Base-by-base conservation (phyloP, 1,140 invertebrate genomes). In the Trichonephila clavata region DNA sequence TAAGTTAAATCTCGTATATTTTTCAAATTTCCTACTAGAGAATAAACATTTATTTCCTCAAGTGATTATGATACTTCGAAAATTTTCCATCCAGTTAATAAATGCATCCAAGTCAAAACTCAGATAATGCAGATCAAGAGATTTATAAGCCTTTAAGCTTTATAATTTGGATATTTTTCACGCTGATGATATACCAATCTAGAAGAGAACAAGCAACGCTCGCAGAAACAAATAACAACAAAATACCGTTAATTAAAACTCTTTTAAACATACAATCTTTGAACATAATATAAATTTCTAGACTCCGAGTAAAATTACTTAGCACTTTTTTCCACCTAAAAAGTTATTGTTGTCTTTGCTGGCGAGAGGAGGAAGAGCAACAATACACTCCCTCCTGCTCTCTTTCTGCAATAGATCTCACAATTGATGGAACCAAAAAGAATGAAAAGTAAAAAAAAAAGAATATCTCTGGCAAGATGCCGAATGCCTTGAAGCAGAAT, bases 401-500 rank as follows among this genome's bases (percentile, higher is more conserved):
- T 43, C 50, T 80, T 3, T 27, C 39, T 57, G 81, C 81, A 83
- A 83, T 83, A n/a, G 81, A 83, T 83, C 43, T 59, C 50, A 57
- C n/a, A 59, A 59, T 59, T 59, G 43, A 83, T 83, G 81, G 43
- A 27, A 27, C 27, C 27, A 8, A 32, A 39, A 4, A 27, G 16
- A 32, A 39, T 39, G 32, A 77, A 77, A 50, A 50, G 10, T 50
- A 50, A 50, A 50, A 50, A 50, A 50, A 50, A 50, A 71, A 77
- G 18, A 32, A 10, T 50, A 20, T 24, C 81, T 24, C 50, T 83
- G 81, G 81, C 81, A 59, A 24, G 39, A 50, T 83, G 81, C 81
- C 81, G 81, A 83, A 83, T 83, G 43, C 81, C n/a, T 24, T n/a
- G 39, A 83, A 83, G 27, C 81, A 27, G 43, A 57, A 50, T 57